Percentiles rank a stretch among this genome's conserved stretches.
Conservation (phyloP, 2,888 invertebrate genomes). For the Apantesis nais region DNA sequence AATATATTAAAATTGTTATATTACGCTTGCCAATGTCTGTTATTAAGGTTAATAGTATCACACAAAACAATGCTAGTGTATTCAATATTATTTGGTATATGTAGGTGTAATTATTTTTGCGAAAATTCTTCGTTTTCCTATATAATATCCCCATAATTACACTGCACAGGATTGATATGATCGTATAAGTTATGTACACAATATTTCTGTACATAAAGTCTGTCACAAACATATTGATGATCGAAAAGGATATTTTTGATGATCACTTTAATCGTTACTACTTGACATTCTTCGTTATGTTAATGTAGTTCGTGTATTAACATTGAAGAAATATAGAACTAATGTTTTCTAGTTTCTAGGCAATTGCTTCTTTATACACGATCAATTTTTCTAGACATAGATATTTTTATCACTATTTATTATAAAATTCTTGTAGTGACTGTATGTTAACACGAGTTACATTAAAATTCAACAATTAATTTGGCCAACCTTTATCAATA, state of each 20-base stretch:
- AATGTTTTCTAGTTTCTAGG: neutral
- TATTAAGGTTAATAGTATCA: neutral
- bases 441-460: neutral
- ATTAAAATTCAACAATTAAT: neutral
- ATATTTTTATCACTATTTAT: neutral
- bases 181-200: neutral
- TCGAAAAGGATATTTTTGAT: no score
- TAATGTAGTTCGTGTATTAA: neutral
- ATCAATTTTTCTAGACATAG: neutral
- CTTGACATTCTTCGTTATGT: no score
- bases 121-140: neutral
- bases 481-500: neutral
- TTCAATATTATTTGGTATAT: neutral
- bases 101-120: neutral
- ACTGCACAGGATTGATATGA: slow-evolving; percentile 2
- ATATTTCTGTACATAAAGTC: neutral
- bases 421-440: neutral
- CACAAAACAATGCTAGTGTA: neutral
- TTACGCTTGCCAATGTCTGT: neutral
- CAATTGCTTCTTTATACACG: neutral
- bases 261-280: no score
- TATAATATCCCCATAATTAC: neutral
- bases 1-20: slow-evolving; percentile 2
- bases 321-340: neutral
- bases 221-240: neutral